Conservation (phyloP, 2,797 vertebrate species). For the Anisognathus igniventris region DNA sequence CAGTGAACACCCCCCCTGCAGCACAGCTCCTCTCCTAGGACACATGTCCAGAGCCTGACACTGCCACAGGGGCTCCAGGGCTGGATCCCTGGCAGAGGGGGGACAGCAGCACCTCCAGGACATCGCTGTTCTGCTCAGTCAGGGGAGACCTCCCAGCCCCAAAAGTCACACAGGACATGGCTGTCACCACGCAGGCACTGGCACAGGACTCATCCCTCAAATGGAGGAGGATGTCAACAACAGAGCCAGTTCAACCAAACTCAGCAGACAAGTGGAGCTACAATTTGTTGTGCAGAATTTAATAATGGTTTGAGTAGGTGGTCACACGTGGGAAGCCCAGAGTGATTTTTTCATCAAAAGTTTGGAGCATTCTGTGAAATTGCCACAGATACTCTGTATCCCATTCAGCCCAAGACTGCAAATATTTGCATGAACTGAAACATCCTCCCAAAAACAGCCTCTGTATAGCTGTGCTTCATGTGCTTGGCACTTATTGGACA, state of each 20-base stretch:
- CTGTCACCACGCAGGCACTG: background rate
- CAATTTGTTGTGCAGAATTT: background rate
- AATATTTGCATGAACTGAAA: background rate
- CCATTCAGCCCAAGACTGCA: background rate
- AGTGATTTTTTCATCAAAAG: background rate
- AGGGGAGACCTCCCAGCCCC: background rate
- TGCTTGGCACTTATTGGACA: background rate
- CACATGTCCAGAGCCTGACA: fast-evolving
- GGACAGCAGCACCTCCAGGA: background rate
- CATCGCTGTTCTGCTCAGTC: fast-evolving
- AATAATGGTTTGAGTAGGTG: background rate
- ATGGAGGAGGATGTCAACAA: background rate
- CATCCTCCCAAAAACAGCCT: background rate
- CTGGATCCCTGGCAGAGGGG: fast-evolving
- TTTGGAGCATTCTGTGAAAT: background rate
- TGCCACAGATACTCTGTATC: background rate
- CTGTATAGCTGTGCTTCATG: background rate
- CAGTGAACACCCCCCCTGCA: background rate
- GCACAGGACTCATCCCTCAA: background rate
- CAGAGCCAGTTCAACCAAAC: background rate
- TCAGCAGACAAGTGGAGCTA: background rate
- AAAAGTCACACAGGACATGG: fast-evolving
- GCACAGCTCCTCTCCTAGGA: background rate
- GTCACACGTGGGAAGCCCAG: background rate
- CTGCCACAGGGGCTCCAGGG: fast-evolving